A percentile compares a stretch with the other conserved stretches of the same genome.
phyloP scores from a whole-genome alignment of 2,797 vertebrate species.

The Micromesistius poutassou region DNA sequence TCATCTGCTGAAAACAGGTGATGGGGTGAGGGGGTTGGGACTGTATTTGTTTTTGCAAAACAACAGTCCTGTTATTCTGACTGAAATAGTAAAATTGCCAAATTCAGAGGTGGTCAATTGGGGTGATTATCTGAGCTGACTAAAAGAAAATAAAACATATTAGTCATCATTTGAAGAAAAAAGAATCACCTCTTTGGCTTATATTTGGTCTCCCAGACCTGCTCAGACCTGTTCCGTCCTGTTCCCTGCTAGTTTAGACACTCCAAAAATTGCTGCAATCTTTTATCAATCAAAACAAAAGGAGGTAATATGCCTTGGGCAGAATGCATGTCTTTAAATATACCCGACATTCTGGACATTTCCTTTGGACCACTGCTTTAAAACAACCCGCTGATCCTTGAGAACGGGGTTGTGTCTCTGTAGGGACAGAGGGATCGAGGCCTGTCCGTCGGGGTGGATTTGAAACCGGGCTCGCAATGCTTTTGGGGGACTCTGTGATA shows the following conservation, averaged over 20 bases:
- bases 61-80: constrained; percentile 40
- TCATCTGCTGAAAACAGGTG: not conserved
- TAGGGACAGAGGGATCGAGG: constrained; percentile 29
- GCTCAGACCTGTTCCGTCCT: not conserved
- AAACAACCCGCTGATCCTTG: constrained; percentile 18
- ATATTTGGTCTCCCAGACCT: constrained; percentile 57
- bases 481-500: constrained; percentile 15
- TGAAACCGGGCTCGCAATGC: constrained; percentile 21
- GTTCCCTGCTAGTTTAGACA: constrained; percentile 54
- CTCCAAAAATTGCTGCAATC: constrained; percentile 78
- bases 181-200: constrained; percentile 49
- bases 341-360: constrained; percentile 41
- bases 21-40: constrained; percentile 10
- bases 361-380: constrained; percentile 37
- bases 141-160: constrained; percentile 64
- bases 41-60: constrained; percentile 43
- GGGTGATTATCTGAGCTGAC: constrained; percentile 66
- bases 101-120: constrained; percentile 62
- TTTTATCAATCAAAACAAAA: constrained; percentile 79
- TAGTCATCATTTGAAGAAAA: constrained; percentile 63
- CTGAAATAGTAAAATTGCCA: constrained; percentile 46
- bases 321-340: constrained; percentile 63
- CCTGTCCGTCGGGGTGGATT: not conserved
- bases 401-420: constrained; percentile 41
- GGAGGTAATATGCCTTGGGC: constrained; percentile 64